Evolutionary conservation across 2,113 vertebrate genomes (phyloP), one percentile per base, ranked within the genome.

Genomic region (Dipodomys stephensi): DNA sequence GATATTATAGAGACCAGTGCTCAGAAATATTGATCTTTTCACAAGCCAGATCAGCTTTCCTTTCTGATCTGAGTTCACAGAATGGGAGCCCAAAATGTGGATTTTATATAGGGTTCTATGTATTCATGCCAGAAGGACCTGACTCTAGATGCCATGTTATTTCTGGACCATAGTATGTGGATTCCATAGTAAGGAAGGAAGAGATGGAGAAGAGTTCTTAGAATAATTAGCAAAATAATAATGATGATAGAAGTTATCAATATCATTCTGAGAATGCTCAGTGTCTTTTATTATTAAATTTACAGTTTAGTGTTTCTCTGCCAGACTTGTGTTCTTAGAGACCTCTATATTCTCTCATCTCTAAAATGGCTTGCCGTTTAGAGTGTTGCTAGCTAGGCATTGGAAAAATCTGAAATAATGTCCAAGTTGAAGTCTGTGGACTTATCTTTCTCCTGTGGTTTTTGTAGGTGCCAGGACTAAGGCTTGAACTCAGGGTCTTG

Each of bases 21-120:
- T 60, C n/a, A 87, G 82, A 4, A 67, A 69, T 78, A 89, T 68
- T 8, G 2, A 3, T 18, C n/a, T 93, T 79, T 96, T 96, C 27
- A 62, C 78, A 83, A 77, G 73, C 3, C 35, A 64, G 11, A 35
- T 95, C 87, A 84, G 92, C 30, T 67, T 62, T 97, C 85, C 84
- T 96, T 95, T 94, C 76, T 19, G 84, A 49, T 35, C 83, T 86
- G 39, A 86, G 25, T 85, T 25, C 30, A 20, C 35, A 49, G 81
- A 35, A 27, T n/a, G 16, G 35, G 83, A 83, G 85, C 82, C 73
- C 57, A 87, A 91, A 96, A 73, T 83, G 67, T 80, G 77, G 65
- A 46, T 84, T 57, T 4, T 57, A 16, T 62, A 0, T 0, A 2
- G 78, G 80, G 44, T 32, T 91, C 2, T 22, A 87, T 77, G 0